Evolutionary conservation across 2,113 vertebrate species (phyloP), one percentile per base, ranked within the genome.

Genomic region (Nansenia antarctica): DNA sequence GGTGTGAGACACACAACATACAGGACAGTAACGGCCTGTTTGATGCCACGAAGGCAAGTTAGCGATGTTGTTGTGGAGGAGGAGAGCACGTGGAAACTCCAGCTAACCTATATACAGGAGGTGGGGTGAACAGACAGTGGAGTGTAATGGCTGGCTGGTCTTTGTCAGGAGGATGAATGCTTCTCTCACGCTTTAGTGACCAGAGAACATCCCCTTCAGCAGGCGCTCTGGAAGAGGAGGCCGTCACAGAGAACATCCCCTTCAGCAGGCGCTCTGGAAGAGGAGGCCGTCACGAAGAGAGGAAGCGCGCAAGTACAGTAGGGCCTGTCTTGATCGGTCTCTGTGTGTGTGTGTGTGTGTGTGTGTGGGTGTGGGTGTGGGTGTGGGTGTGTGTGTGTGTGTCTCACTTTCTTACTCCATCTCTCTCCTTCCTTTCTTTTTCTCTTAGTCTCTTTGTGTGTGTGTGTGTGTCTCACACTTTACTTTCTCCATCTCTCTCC

Each of bases 401-500:
- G n/a, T n/a, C n/a, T n/a, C n/a, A n/a, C n/a, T n/a, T n/a, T n/a
- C n/a, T n/a, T n/a, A n/a, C n/a, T n/a, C n/a, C n/a, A n/a, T n/a
- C n/a, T n/a, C n/a, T n/a, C n/a, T n/a, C n/a, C n/a, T n/a, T n/a
- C n/a, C n/a, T n/a, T n/a, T n/a, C n/a, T n/a, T n/a, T n/a, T n/a
- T n/a, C n/a, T n/a, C n/a, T n/a, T n/a, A n/a, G n/a, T n/a, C n/a
- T n/a, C n/a, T n/a, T n/a, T n/a, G n/a, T n/a, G n/a, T n/a, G n/a
- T n/a, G n/a, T n/a, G n/a, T 37, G 47, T 20, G 15, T n/a, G n/a
- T n/a, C n/a, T n/a, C 80, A 74, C 62, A 53, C 54, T 64, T 67
- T 63, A 53, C n/a, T 32, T 39, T 18, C 71, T 74, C 37, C 49
- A 32, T 60, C n/a, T 73, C 62, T n/a, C n/a, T n/a, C n/a, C n/a